These are phyloP conservation scores for Sternarchorhynchus goeldii DNA, from an alignment of 2,797 vertebrate genomes.

Conservation along the genomic window DNA sequence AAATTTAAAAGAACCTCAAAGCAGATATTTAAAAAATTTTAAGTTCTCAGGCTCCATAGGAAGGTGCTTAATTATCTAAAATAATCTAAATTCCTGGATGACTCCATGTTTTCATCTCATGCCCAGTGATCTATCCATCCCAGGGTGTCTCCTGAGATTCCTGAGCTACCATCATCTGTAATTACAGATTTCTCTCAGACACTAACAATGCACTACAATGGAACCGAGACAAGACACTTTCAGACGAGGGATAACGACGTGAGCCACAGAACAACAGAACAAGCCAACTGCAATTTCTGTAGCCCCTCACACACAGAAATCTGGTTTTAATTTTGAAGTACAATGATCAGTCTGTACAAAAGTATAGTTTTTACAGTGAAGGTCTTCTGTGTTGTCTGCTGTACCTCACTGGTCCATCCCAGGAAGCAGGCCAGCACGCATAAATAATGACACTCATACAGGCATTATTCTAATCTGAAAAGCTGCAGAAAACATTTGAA, in stretches of 20 bases:
- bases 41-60: background rate
- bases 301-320: background rate
- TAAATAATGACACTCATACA: too few relatives aligned
- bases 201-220: constrained; percentile 19
- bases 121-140: constrained; percentile 29
- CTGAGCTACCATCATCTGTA: constrained; percentile 28
- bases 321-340: background rate
- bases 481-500: too few relatives aligned
- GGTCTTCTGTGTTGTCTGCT: background rate
- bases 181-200: constrained; percentile 42
- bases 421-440: background rate
- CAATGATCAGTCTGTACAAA: background rate
- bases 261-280: background rate
- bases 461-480: too few relatives aligned
- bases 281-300: too few relatives aligned
- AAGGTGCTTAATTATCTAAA: constrained; percentile 33
- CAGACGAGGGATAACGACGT: background rate
- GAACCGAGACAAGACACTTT: constrained; percentile 21
- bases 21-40: background rate
- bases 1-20: background rate
- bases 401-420: background rate
- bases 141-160: constrained; percentile 28
- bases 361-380: background rate
- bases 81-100: background rate
- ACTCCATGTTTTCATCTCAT: background rate